phyloP scores from a whole-genome alignment of 2,113 vertebrate species.

The Phalacrocorax pelagicus region DNA sequence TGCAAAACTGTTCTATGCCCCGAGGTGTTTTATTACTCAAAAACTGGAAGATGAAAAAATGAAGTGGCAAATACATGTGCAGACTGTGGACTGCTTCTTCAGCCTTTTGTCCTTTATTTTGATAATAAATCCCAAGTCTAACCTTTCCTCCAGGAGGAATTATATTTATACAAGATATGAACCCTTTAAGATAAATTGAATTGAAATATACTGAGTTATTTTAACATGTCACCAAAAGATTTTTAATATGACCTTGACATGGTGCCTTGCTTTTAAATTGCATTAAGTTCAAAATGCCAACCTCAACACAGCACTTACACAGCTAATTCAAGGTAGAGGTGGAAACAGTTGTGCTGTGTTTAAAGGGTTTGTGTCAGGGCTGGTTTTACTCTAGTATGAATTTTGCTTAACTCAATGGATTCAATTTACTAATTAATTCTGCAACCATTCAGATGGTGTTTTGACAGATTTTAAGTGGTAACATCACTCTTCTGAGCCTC shows the following conservation, averaged over 20 bases:
- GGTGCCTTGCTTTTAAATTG: not conserved
- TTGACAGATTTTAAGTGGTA: not conserved
- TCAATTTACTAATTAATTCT: not conserved
- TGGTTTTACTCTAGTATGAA: not conserved
- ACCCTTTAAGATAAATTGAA: not conserved
- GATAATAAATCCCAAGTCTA: not conserved
- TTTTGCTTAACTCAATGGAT: not conserved
- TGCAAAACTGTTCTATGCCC: not conserved
- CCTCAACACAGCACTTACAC: not conserved
- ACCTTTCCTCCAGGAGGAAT: not conserved
- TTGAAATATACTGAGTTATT: not conserved
- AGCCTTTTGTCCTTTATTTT: not conserved
- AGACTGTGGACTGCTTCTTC: not conserved
- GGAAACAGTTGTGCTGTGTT: not conserved
- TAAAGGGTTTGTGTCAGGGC: not conserved
- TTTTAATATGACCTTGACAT: not conserved
- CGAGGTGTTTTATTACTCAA: not conserved
- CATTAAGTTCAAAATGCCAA: not conserved
- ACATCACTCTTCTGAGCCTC: not conserved
- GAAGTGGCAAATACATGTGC: not conserved
- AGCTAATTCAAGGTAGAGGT: not conserved
- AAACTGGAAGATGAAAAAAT: not conserved
- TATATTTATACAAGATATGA: not conserved
- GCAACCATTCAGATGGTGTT: not conserved
- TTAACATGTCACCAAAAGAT: not conserved